Conservation (phyloP, 2,888 invertebrate species). For the Brassicogethes aeneus region DNA sequence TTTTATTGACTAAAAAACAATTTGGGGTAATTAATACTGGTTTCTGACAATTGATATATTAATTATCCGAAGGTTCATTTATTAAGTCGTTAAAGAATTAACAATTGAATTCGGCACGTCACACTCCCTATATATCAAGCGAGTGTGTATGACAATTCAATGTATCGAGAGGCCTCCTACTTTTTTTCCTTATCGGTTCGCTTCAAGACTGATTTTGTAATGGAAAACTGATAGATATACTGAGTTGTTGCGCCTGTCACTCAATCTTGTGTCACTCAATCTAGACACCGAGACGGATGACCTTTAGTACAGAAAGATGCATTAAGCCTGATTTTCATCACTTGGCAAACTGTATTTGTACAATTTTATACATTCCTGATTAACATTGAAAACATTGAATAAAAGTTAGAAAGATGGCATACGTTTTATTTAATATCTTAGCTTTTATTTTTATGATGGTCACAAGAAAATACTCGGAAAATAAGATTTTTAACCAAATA, state of each 20-base stretch:
- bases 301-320: conserved; percentile 11
- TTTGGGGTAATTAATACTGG: too few relatives aligned
- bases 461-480: too few relatives aligned
- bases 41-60: neutral
- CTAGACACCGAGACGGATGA: conserved; percentile 31
- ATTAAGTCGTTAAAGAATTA: neutral
- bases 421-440: too few relatives aligned
- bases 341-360: too few relatives aligned
- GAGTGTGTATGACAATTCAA: neutral
- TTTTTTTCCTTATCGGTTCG: neutral
- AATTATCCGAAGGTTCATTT: neutral
- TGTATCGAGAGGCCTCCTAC: neutral
- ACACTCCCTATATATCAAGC: neutral
- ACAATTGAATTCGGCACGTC: conserved; percentile 1
- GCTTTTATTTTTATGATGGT: too few relatives aligned
- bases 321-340: too few relatives aligned
- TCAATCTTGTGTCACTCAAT: conserved; percentile 29
- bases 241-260: conserved; percentile 30
- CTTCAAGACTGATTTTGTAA: neutral
- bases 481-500: too few relatives aligned
- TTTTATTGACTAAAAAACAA: too few relatives aligned
- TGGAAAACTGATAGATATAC: conserved; percentile 6
- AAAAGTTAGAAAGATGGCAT: too few relatives aligned
- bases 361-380: too few relatives aligned
- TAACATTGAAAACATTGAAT: too few relatives aligned